These are phyloP conservation scores for Sterna hirundo DNA, from an alignment of 2,113 vertebrate genomes.

Conservation along the genomic window DNA sequence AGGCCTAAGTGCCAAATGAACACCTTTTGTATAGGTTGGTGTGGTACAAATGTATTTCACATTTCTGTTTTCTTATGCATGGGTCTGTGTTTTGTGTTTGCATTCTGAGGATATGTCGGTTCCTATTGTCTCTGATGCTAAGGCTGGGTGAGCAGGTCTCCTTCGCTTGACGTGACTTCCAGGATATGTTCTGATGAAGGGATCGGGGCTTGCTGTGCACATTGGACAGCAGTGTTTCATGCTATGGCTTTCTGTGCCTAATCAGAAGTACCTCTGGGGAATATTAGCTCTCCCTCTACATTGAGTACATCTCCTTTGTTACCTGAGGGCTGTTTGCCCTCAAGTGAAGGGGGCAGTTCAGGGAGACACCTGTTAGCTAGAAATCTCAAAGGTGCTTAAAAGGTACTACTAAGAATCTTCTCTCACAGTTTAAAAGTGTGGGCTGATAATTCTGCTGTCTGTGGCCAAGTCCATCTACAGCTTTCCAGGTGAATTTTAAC, in stretches of 20 bases:
- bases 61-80: rapidly evolving
- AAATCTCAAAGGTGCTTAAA: background rate
- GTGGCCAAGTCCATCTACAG: background rate
- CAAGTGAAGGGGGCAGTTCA: background rate
- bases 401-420: background rate
- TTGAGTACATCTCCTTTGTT: background rate
- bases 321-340: background rate
- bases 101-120: rapidly evolving
- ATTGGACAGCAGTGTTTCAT: background rate
- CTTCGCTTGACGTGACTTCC: background rate
- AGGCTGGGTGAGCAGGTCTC: background rate
- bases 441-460: background rate
- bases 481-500: background rate
- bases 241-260: background rate
- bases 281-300: background rate
- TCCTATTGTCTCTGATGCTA: background rate
- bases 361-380: background rate
- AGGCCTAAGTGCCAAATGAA: background rate
- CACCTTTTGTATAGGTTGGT: background rate
- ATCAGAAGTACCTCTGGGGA: background rate
- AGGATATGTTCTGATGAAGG: background rate
- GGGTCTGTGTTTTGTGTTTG: background rate
- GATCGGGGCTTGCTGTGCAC: background rate
- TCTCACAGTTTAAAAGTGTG: background rate
- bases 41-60: background rate